phyloP scores from a whole-genome alignment of 2,888 invertebrate genomes.

The Frankliniella fusca region DNA sequence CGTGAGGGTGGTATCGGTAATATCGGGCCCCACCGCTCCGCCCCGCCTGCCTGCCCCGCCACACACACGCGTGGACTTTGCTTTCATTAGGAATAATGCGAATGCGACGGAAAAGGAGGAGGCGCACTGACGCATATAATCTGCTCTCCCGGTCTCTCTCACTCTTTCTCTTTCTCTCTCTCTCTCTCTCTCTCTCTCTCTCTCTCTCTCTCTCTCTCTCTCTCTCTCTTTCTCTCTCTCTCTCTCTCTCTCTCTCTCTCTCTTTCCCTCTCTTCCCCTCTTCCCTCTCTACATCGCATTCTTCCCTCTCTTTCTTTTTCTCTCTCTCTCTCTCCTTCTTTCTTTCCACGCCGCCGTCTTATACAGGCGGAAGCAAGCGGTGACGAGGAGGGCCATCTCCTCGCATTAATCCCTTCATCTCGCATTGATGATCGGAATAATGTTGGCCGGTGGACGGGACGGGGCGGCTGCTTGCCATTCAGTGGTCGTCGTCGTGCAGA shows the following conservation, averaged over 20 bases:
- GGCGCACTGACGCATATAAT: too few species aligned
- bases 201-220: too few species aligned
- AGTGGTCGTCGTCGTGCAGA: neutral
- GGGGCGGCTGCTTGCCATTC: neutral
- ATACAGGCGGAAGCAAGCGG: neutral
- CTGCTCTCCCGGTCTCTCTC: neutral
- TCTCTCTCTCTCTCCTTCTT: too few species aligned
- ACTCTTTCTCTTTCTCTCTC: neutral
- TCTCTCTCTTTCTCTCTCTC: too few species aligned
- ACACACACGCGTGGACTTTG: too few species aligned
- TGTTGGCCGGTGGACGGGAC: neutral
- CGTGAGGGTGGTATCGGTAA: too few species aligned
- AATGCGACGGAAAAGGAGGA: too few species aligned
- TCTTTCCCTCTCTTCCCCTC: constrained; percentile 40
- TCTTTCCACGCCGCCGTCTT: neutral
- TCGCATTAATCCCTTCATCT: constrained; percentile 8
- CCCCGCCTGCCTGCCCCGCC: too few species aligned
- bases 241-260: neutral
- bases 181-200: too few species aligned
- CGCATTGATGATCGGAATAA: constrained; percentile 9
- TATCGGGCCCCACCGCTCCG: too few species aligned
- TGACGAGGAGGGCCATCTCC: neutral
- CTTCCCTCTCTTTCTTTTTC: neutral
- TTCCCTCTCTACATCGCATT: constrained; percentile 28
- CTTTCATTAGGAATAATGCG: too few species aligned